Evolutionary conservation across 1,140 invertebrate species (phyloP).

Genomic region (Drosophila parabipectinata): DNA sequence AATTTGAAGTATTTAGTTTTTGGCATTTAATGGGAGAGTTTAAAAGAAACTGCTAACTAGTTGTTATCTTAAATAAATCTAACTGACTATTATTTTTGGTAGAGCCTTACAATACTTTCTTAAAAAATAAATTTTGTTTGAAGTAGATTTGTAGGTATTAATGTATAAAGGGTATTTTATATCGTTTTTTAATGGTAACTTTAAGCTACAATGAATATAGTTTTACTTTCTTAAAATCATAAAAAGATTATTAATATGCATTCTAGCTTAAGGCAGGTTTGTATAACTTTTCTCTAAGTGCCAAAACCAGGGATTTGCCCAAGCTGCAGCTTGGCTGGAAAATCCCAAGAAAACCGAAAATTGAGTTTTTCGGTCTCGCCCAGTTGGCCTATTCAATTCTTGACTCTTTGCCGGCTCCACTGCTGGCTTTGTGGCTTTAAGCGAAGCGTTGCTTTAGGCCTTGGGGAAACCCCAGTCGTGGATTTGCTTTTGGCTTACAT

Average conservation of each 20-base stretch:
- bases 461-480: constrained; percentile 72
- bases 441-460: constrained; percentile 45
- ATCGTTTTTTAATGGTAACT: too few species aligned
- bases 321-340: constrained; percentile 35
- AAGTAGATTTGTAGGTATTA: too few species aligned
- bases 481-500: constrained; percentile 60
- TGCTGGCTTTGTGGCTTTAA: constrained; percentile 30
- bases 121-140: too few species aligned
- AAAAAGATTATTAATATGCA: too few species aligned
- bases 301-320: constrained; percentile 53
- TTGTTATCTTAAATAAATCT: too few species aligned
- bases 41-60: too few species aligned
- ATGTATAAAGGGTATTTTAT: too few species aligned
- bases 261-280: too few species aligned
- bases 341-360: constrained; percentile 46
- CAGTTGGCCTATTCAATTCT: constrained; percentile 64
- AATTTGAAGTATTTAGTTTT: background rate
- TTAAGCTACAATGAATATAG: too few species aligned
- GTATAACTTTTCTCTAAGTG: constrained; percentile 6
- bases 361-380: constrained; percentile 20
- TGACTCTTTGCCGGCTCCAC: constrained; percentile 38
- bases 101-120: too few species aligned
- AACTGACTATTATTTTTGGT: too few species aligned
- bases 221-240: too few species aligned
- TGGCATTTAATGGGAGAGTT: background rate